Conservation (phyloP, 1,140 invertebrate genomes). For the Tetramorium parvispinum region DNA sequence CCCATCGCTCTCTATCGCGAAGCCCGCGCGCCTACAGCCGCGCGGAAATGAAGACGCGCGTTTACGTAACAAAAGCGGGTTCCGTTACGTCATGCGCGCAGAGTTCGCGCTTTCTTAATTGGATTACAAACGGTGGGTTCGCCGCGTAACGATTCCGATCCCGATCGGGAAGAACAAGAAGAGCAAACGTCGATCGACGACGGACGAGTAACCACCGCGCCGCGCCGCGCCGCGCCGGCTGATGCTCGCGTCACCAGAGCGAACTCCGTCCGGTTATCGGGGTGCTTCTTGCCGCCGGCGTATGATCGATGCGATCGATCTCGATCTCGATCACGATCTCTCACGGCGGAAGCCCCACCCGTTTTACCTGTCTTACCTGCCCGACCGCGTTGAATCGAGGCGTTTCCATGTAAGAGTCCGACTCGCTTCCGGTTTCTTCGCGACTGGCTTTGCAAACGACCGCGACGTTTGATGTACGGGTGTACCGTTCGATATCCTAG, state of each 20-base stretch:
- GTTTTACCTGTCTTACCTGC: conserved; percentile 68
- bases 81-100: conserved; percentile 6
- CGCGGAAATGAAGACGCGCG: conserved; percentile 40
- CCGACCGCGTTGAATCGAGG: conserved; percentile 14
- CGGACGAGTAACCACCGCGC: too few relatives aligned
- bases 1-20: neutral
- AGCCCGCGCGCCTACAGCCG: neutral
- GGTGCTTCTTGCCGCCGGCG: conserved; percentile 49
- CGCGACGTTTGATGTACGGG: neutral
- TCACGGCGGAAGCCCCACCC: conserved; percentile 69
- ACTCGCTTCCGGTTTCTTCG: conserved; percentile 64
- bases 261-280: conserved; percentile 48
- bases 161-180: conserved; percentile 1
- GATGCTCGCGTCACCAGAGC: neutral
- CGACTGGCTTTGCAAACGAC: conserved; percentile 41
- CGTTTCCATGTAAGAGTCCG: conserved; percentile 57
- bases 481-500: conserved; percentile 11
- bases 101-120: conserved; percentile 17
- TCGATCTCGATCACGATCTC: conserved; percentile 62
- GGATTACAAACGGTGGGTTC: conserved; percentile 19
- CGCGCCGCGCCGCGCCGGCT: too few relatives aligned
- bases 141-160: neutral
- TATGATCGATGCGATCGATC: conserved; percentile 61
- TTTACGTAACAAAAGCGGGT: neutral
- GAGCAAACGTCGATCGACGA: neutral